Base-by-base conservation (phyloP, 2,888 invertebrate genomes). In the Cheilosia vernalis region DNA sequence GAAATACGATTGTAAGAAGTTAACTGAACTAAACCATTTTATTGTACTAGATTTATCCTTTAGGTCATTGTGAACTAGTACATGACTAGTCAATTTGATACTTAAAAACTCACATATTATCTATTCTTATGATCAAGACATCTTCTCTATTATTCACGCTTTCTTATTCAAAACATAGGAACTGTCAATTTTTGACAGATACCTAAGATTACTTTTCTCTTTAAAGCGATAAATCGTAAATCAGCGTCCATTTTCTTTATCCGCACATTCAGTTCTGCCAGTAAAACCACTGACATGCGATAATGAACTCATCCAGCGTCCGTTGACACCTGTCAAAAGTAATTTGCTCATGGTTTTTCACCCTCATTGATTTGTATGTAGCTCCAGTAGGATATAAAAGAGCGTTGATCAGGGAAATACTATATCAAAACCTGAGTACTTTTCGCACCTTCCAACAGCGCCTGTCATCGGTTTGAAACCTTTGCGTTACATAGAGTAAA, bases 261-360 rank as follows among this genome's bases (percentile, higher is more conserved):
- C 21, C 9, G 21, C 53, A 55, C 44, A 53, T 42, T 24, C 30
- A 55, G 4, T 44, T 40, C 27, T n/a, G 24, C 44, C 53, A 53
- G 44, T 42, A 15, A 42, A 79, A 72, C 51, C 44, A 51, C 53
- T 69, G 55, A 64, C 53, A 47, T n/a, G 30, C 63, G 64, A 70
- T 85, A 85, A 85, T 85, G 74, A 85, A 85, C 80, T 76, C 70
- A 66, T 85, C 58, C 21, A 55, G 51, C 70, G 80, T 85, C 80
- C 76, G 66, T 76, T 80, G 85, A 76, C 85, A 85, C 70, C 70
- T 85, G 85, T 80, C 85, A 76, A 72, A 72, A 42, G 64, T 80
- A 80, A 85, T 85, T 80, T 74, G 84, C 49, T 80, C 69, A 70
- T n/a, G 74, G 79, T 42, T 64, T 17, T 69, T 84, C 69, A 53